Percentiles rank a stretch among this genome's conserved stretches.
Evolutionary conservation across 2,888 invertebrate species (phyloP).

Genomic region (Cephus nigrinus): DNA sequence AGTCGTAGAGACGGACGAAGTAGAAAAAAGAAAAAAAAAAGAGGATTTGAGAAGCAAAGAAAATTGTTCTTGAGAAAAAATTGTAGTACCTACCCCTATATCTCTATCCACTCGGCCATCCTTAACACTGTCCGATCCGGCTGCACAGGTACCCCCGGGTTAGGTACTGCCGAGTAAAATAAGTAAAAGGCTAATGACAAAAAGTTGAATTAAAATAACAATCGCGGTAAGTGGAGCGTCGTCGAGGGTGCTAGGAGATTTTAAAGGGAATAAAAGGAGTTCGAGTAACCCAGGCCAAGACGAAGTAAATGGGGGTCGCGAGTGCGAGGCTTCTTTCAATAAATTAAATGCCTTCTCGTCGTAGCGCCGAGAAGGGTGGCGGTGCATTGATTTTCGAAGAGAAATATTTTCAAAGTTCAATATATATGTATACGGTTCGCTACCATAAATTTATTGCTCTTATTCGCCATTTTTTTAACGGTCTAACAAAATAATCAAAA

Average conservation of each 20-base stretch:
- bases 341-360: conserved; percentile 27
- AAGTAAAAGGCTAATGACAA: conserved; percentile 48
- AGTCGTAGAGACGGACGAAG: conserved; percentile 22
- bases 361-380: neutral
- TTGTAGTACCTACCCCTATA: neutral
- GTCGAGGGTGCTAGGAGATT: neutral
- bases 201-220: conserved; percentile 35
- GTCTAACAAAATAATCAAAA: neutral
- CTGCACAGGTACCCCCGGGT: neutral
- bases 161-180: conserved; percentile 23
- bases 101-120: neutral
- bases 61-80: neutral
- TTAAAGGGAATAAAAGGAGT: neutral
- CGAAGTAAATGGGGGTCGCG: neutral
- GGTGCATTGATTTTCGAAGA: conserved; percentile 20
- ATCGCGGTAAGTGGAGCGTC: conserved; percentile 24
- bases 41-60: neutral
- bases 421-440: neutral
- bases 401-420: neutral
- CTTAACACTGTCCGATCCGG: too few species aligned
- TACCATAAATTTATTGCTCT: neutral
- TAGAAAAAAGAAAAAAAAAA: conserved; percentile 22
- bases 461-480: neutral
- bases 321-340: conserved; percentile 22
- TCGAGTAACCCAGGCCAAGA: neutral